Conservation (phyloP, 2,113 vertebrate species). For the Anoura caudifer region DNA sequence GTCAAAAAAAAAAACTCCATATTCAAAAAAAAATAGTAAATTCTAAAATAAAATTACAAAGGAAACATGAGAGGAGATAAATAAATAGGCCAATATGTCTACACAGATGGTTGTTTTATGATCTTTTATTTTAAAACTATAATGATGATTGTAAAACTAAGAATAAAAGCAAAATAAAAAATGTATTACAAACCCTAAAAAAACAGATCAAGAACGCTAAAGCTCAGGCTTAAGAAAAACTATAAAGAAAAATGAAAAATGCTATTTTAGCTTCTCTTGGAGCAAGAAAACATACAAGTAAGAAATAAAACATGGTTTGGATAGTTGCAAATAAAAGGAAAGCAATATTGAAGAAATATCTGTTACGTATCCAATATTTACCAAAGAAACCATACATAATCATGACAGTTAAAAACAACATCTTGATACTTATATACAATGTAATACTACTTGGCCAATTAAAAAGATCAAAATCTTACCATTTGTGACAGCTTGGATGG, state of each 20-base stretch:
- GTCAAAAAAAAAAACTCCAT: background rate
- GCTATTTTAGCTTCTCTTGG: background rate
- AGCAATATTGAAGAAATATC: background rate
- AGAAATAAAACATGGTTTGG: background rate
- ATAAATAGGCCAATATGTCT: background rate
- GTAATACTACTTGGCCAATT: no score
- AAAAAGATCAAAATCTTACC: no score
- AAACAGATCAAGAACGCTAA: background rate
- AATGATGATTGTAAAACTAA: background rate
- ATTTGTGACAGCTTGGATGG: background rate
- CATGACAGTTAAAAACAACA: background rate
- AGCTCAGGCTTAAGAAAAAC: background rate
- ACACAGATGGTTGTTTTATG: background rate
- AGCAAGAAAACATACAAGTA: background rate
- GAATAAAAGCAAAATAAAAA: constrained; percentile 9
- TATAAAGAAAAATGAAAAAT: constrained; percentile 15
- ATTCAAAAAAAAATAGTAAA: background rate
- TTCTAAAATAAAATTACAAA: background rate
- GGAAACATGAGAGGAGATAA: background rate
- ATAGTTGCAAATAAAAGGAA: background rate
- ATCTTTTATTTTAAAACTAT: background rate
- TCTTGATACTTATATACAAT: no score
- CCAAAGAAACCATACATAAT: background rate
- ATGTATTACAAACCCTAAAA: background rate
- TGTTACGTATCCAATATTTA: background rate